A percentile compares a stretch with the other conserved stretches of the same genome.
Conservation (phyloP, 1,140 invertebrate genomes). For the Anastrepha obliqua region DNA sequence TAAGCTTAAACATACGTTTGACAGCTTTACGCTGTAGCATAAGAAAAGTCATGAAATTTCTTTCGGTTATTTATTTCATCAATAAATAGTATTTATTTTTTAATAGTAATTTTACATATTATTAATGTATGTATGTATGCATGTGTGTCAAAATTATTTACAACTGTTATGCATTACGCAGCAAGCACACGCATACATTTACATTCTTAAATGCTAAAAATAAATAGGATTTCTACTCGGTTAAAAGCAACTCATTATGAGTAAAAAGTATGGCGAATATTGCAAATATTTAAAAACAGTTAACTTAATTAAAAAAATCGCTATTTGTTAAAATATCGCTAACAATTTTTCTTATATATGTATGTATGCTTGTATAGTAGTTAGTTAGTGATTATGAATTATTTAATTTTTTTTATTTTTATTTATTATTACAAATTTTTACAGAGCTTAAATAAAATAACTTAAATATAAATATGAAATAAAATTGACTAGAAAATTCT, state of each 20-base stretch:
- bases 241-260: slow-evolving; percentile 36
- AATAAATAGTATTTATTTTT: slow-evolving; percentile 37
- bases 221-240: neutral
- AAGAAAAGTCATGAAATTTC: neutral
- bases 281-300: slow-evolving; percentile 1
- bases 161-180: neutral
- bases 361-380: neutral
- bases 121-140: neutral
- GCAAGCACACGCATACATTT: neutral
- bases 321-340: neutral
- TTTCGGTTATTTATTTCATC: neutral
- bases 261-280: neutral
- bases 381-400: neutral
- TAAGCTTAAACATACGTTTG: neutral
- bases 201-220: slow-evolving; percentile 11
- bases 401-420: neutral
- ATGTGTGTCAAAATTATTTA: slow-evolving; percentile 10
- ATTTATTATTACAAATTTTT: neutral
- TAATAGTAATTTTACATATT: slow-evolving; percentile 21
- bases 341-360: neutral
- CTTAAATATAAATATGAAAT: neutral
- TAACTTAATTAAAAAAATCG: neutral
- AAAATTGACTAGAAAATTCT: slow-evolving; percentile 42
- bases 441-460: neutral
- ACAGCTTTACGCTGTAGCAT: neutral